Percentiles rank a stretch among this genome's conserved stretches.
Conservation (phyloP, 2,888 invertebrate genomes). For the Diaperis boleti region DNA sequence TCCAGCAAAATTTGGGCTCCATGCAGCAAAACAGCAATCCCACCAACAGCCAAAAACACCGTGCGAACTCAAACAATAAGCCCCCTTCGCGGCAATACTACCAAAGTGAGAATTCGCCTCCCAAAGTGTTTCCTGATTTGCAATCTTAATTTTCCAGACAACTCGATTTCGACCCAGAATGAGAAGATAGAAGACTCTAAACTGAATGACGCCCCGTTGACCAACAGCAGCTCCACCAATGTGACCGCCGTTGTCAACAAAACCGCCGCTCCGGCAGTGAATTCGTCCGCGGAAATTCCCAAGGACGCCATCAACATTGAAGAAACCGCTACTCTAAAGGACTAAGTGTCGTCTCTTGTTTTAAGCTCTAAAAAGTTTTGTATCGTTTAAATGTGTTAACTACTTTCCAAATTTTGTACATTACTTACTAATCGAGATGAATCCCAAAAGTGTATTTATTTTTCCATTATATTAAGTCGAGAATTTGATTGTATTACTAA, state of each 20-base stretch:
- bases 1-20: constrained; percentile 66
- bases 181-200: constrained; percentile 63
- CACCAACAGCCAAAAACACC: constrained; percentile 62
- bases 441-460: constrained; percentile 37
- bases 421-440: constrained; percentile 29
- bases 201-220: constrained; percentile 55
- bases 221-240: constrained; percentile 49
- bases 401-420: constrained; percentile 41
- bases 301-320: constrained; percentile 60
- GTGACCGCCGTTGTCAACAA: constrained; percentile 41
- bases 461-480: constrained; percentile 30
- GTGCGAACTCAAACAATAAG: constrained; percentile 62
- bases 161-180: constrained; percentile 58
- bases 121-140: background rate
- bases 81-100: constrained; percentile 68
- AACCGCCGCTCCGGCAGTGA: constrained; percentile 43
- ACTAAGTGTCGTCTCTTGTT: constrained; percentile 52
- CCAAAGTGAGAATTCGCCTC: constrained; percentile 62
- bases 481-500: constrained; percentile 28
- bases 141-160: constrained; percentile 47
- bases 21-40: constrained; percentile 59
- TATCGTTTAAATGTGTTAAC: constrained; percentile 29
- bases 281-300: constrained; percentile 52
- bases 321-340: constrained; percentile 60
- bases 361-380: constrained; percentile 50